Evolutionary conservation across 1,140 invertebrate genomes (phyloP).

Genomic region (Pseudomyrmex pallidus): DNA sequence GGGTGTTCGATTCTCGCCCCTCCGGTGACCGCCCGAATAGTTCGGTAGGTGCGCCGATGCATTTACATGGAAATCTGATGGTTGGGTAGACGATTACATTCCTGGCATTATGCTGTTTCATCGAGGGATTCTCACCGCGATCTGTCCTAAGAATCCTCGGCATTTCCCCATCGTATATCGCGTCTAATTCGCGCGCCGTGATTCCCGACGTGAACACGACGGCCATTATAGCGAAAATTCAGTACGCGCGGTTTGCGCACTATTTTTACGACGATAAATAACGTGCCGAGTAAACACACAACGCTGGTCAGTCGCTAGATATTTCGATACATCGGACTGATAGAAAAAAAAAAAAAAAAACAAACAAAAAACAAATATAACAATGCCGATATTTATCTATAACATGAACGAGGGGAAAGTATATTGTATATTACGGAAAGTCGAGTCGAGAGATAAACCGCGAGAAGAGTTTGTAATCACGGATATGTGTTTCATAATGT

Average conservation of each 20-base stretch:
- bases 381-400: too few relatives aligned
- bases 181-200: not conserved
- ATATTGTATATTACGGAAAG: too few relatives aligned
- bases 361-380: too few relatives aligned
- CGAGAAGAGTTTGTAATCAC: too few relatives aligned
- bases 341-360: too few relatives aligned
- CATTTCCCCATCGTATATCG: slow-evolving; percentile 23
- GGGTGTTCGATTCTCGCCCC: slow-evolving; percentile 47
- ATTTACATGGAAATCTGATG: slow-evolving; percentile 71
- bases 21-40: slow-evolving; percentile 62
- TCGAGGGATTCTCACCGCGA: slow-evolving; percentile 9
- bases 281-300: too few relatives aligned
- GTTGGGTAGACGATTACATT: slow-evolving; percentile 58
- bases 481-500: too few relatives aligned
- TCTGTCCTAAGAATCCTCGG: slow-evolving; percentile 50
- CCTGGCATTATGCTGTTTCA: slow-evolving; percentile 61
- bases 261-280: not conserved
- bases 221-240: not conserved
- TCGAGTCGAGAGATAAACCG: too few relatives aligned
- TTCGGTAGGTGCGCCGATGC: slow-evolving; percentile 54
- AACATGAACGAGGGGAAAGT: too few relatives aligned
- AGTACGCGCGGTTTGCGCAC: too few relatives aligned
- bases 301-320: not conserved
- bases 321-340: not conserved
- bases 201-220: not conserved